Conservation (phyloP, 2,888 invertebrate species). For the Gibbula magus region DNA sequence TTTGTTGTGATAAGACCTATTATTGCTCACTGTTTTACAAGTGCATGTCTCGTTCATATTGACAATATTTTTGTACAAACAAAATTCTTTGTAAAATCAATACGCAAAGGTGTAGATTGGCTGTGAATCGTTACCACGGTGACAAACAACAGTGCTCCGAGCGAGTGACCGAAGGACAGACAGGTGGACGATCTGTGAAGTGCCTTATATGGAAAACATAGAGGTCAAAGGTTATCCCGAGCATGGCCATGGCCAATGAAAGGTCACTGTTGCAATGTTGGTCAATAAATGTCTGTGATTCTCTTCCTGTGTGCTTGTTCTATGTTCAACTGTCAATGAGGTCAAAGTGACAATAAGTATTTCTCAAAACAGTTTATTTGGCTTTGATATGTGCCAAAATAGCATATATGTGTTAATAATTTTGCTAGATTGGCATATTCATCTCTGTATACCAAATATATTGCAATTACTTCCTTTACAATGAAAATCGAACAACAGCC, state of each 20-base stretch:
- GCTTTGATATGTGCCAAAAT: too few species aligned
- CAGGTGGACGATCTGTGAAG: conserved; percentile 1
- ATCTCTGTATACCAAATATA: too few species aligned
- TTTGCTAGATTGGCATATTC: too few species aligned
- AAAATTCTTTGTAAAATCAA: background rate
- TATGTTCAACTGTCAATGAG: background rate
- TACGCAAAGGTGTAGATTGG: conserved; percentile 20
- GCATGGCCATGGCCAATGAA: background rate
- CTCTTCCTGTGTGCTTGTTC: background rate
- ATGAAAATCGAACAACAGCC: too few species aligned
- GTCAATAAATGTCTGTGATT: conserved; percentile 22
- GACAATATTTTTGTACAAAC: conserved; percentile 11
- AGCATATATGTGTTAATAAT: too few species aligned
- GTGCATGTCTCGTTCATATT: background rate
- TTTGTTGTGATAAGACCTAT: background rate
- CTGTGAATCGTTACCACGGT: background rate
- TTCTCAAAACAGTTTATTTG: too few species aligned
- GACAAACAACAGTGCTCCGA: background rate
- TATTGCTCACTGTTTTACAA: background rate
- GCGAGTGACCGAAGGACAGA: background rate
- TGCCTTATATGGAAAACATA: background rate
- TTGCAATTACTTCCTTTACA: too few species aligned
- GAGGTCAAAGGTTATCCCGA: too few species aligned
- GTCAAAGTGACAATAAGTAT: too few species aligned
- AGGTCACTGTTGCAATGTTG: conserved; percentile 7